These are phyloP conservation scores for Todiramphus saurophagus DNA, from an alignment of 2,113 vertebrate species.

Conservation along the genomic window DNA sequence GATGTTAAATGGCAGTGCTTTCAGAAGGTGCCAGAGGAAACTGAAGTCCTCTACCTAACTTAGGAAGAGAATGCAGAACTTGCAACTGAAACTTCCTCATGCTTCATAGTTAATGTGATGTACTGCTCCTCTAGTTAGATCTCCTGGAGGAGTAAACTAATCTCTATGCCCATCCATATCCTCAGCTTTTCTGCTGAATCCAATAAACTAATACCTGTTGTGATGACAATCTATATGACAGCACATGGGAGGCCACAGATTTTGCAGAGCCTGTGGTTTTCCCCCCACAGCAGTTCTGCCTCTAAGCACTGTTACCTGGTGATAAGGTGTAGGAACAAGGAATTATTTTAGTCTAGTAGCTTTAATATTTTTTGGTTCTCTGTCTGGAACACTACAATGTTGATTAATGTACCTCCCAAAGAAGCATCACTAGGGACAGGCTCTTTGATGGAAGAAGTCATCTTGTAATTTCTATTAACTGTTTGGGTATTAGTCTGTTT, in stretches of 20 bases:
- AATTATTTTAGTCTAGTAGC: not conserved
- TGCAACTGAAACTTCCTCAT: not conserved
- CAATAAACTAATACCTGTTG: not conserved
- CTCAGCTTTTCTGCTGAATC: not conserved
- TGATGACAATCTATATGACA: not conserved
- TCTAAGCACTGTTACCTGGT: not conserved
- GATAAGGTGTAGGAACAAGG: not conserved
- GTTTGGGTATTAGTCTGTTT: not conserved
- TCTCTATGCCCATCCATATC: not conserved
- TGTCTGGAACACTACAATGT: not conserved
- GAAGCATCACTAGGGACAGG: not conserved
- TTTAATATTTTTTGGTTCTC: not conserved
- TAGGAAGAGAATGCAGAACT: not conserved
- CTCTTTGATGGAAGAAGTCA: not conserved
- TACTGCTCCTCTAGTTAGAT: not conserved
- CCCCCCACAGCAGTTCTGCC: not conserved
- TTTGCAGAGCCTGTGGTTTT: not conserved
- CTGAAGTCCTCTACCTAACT: not conserved
- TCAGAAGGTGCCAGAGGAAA: not conserved
- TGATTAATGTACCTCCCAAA: not conserved
- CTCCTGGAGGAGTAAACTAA: not conserved
- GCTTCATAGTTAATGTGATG: fast-evolving
- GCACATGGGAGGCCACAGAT: not conserved
- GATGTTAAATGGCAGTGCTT: not conserved
- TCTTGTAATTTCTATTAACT: not conserved